Conservation (phyloP, 2,113 vertebrate species). For the Malurus cyaneus region DNA sequence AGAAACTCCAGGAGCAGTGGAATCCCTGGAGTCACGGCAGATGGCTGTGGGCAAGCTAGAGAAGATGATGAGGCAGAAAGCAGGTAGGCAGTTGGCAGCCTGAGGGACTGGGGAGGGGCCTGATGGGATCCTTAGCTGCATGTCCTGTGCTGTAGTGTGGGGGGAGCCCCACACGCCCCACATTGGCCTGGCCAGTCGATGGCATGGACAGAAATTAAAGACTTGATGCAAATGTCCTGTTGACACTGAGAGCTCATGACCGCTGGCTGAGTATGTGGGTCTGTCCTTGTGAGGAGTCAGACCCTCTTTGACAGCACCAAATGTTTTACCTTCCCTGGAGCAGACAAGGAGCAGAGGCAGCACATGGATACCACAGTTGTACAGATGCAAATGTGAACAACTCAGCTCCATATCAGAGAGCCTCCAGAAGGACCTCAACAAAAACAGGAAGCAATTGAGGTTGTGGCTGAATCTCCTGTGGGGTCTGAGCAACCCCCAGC, state of each 20-base stretch:
- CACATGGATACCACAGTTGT: slow-evolving; percentile 65
- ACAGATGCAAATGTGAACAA: slow-evolving; percentile 78
- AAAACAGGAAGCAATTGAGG: slow-evolving; percentile 79
- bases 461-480: neutral
- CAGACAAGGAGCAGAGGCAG: slow-evolving; percentile 65
- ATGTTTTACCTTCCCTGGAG: neutral
- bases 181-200: neutral
- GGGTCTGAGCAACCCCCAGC: neutral
- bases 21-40: neutral
- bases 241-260: neutral
- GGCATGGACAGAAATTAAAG: neutral
- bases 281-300: too few species aligned
- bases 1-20: neutral
- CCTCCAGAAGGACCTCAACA: slow-evolving; percentile 72
- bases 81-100: neutral
- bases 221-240: neutral
- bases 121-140: fast-evolving
- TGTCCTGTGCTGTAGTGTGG: neutral
- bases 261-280: neutral
- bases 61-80: neutral
- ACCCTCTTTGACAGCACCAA: fast-evolving
- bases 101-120: neutral
- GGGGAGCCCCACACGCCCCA: neutral
- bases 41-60: neutral
- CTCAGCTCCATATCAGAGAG: slow-evolving; percentile 58